Conservation (phyloP, 2,797 vertebrate species). For the Urosaurus nigricauda region DNA sequence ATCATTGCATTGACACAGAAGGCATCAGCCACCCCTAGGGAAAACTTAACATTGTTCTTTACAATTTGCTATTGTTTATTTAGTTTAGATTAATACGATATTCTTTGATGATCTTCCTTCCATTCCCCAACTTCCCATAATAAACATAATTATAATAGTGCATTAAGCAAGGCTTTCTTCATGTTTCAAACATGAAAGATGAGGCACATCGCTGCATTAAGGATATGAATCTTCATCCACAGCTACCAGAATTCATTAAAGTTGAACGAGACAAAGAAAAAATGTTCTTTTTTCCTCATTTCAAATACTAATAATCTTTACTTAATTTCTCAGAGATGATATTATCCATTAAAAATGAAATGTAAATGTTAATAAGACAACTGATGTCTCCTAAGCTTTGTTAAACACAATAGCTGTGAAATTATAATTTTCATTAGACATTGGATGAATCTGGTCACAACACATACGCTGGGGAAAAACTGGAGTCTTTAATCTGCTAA, state of each 20-base stretch:
- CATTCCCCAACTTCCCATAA: neutral
- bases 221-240: conserved; percentile 65
- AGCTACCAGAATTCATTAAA: conserved; percentile 69
- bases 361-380: conserved; percentile 79
- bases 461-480: conserved; percentile 62
- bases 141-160: conserved; percentile 29
- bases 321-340: conserved; percentile 77
- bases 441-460: conserved; percentile 65
- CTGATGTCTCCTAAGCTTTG: conserved; percentile 71
- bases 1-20: too few species aligned
- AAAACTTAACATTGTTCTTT: neutral
- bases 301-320: conserved; percentile 73
- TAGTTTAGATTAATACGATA: conserved; percentile 19
- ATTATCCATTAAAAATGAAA: conserved; percentile 72
- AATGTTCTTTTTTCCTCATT: conserved; percentile 62
- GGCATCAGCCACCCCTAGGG: neutral
- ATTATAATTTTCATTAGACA: conserved; percentile 68
- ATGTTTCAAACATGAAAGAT: conserved; percentile 26
- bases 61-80: conserved; percentile 20
- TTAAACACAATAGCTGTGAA: conserved; percentile 73
- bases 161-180: conserved; percentile 33
- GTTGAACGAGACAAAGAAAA: conserved; percentile 54
- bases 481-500: conserved; percentile 69
- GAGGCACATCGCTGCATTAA: conserved; percentile 24
- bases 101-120: neutral